phyloP scores from a whole-genome alignment of 1,140 invertebrate species.

The Oncopodura yosiiana region DNA sequence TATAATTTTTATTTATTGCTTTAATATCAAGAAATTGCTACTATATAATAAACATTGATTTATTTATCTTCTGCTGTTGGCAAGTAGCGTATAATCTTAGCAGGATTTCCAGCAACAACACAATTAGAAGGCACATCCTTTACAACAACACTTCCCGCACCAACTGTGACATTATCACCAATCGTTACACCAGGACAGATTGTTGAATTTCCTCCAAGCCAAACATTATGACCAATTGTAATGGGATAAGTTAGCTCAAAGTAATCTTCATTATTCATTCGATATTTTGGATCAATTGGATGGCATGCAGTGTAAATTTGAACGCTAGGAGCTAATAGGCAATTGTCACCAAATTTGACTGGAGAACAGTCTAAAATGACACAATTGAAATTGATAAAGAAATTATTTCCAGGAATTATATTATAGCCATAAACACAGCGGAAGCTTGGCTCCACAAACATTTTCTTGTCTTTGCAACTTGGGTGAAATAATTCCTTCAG shows the following conservation, averaged over 20 bases:
- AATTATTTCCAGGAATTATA: constrained; percentile 30
- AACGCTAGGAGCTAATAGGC: constrained; percentile 30
- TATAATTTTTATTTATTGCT: too few relatives aligned
- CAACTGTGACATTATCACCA: constrained; percentile 34
- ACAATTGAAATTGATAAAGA: constrained; percentile 34
- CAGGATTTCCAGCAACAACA: constrained; percentile 35
- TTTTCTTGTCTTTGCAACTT: background rate
- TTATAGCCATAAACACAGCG: constrained; percentile 25
- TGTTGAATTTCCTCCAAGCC: constrained; percentile 34
- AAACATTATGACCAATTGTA: constrained; percentile 32
- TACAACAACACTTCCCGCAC: constrained; percentile 36
- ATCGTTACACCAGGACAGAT: constrained; percentile 36
- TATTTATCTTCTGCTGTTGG: background rate
- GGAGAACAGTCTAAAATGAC: constrained; percentile 29
- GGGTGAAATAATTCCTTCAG: constrained; percentile 21
- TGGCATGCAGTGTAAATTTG: constrained; percentile 31
- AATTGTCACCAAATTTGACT: constrained; percentile 27
- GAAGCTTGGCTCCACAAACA: constrained; percentile 23
- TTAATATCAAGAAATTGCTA: too few relatives aligned
- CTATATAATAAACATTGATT: too few relatives aligned
- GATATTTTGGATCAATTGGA: constrained; percentile 17
- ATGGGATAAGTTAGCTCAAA: constrained; percentile 23
- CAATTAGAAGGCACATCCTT: constrained; percentile 33
- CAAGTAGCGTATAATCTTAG: constrained; percentile 29
- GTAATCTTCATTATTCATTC: constrained; percentile 21